phyloP scores from a whole-genome alignment of 2,113 vertebrate species.

The Tauraco erythrolophus region DNA sequence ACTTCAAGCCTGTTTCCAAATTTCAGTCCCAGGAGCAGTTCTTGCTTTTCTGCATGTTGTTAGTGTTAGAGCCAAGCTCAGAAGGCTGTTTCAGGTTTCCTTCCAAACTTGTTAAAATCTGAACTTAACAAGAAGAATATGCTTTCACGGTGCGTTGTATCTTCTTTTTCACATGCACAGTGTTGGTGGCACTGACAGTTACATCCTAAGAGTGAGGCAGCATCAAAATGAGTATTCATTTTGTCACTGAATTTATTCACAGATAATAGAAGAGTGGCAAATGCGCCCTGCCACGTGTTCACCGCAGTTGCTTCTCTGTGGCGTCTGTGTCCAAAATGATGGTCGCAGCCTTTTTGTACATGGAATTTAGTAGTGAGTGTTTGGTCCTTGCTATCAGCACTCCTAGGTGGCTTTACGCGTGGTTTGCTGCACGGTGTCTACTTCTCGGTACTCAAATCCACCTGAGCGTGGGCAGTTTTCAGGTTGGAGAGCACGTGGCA shows the following conservation, averaged over 20 bases:
- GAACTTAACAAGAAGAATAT: neutral
- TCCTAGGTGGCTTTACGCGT: accelerated
- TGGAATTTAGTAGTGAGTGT: neutral
- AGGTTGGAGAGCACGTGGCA: accelerated
- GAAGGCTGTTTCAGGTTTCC: neutral
- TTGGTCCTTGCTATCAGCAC: accelerated
- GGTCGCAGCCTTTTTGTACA: neutral
- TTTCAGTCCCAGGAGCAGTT: neutral
- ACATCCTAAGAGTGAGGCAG: neutral
- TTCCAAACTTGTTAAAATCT: neutral
- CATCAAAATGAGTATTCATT: neutral
- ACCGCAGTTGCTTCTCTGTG: accelerated
- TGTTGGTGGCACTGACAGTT: neutral
- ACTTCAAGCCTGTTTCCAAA: neutral
- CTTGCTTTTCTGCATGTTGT: neutral
- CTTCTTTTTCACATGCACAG: accelerated
- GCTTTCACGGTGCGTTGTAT: accelerated
- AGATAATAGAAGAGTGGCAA: neutral
- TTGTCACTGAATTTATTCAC: neutral
- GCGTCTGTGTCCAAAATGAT: neutral
- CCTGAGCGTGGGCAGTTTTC: neutral
- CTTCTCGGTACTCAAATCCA: neutral
- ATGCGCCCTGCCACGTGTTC: neutral
- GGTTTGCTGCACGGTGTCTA: accelerated
- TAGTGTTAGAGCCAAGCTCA: neutral